Evolutionary conservation across 2,113 vertebrate genomes (phyloP), one percentile per base, ranked within the genome.

Genomic region (Paedocypris sp.): DNA sequence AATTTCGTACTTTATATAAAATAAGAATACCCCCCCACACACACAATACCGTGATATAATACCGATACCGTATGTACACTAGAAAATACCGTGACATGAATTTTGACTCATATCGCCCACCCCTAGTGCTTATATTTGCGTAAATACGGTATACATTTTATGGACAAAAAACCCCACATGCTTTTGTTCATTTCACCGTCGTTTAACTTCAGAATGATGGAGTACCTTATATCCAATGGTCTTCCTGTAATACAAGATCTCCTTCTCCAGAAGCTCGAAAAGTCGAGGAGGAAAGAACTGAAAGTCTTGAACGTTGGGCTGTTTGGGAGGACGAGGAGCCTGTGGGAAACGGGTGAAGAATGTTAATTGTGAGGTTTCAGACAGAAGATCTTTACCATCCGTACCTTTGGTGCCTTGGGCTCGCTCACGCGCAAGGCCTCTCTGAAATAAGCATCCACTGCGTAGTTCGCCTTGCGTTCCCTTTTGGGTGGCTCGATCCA

Each of bases 401-500:
- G 6, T 77, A 98, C 95, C 87, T 99, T 99, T 47, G 95, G 95
- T 54, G 92, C 94, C 87, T 99, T 99, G 11, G 95, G 95, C 54
- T 99, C 95, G 67, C 95, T 99, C 75, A 99, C 94, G 38, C 94
- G 85, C 59, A 99, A 88, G 18, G 95, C 95, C 78, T 99, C 95
- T 78, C 93, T 87, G 77, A 98, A 99, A 71, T 99, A 99, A 1
- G 95, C 95, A 59, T 99, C 95, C 6, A 99, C 95, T 1, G 95
- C 95, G 1, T 99, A 99, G 69, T 98, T 99, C 31, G 95, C 95
- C 85, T 99, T 99, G 66, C 95, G 88, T 73, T 99, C 95, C 74
- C 94, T 85, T 71, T 99, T 99, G 2, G 94, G 94, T 1, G 94
- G 94, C 43, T 99, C 95, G 25, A 99, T 99, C 94, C 94, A 99